Base-by-base conservation (phyloP, 1,140 invertebrate species). In the Eupeodes corollae region DNA sequence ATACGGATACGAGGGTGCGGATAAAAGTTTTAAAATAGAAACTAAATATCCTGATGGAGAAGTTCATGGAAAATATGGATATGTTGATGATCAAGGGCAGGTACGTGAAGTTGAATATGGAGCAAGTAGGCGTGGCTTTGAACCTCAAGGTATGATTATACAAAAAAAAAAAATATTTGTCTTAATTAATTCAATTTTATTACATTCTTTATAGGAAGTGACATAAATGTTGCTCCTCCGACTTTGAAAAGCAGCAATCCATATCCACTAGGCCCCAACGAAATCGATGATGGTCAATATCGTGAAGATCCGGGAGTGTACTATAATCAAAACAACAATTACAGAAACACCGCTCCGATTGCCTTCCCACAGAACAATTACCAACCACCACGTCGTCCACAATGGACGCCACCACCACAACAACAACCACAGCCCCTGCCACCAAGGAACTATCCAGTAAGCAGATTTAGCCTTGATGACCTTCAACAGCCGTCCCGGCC, bases 21-120 rank as follows among this genome's bases (percentile, higher is more conserved):
- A 92, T 59, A 89, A 89, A n/a, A 83, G 85, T 21, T 91, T 88
- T 73, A 92, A 92, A 68, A 90, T 92, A 48, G 89, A 94, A 66
- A 89, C 86, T 1, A 89, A 88, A 62, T 86, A 86, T 53, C 76
- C 83, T 0, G 83, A 77, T 18, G 86, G 87, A 0, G 85, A 88
- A 56, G 83, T 90, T 5, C 83, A 82, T 34, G 88, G 88, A 40
- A 67, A 68, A 48, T 68, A 67, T 39, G 64, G 64, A 21, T 91
- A 89, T 63, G 76, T 88, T 0, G 88, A 90, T 53, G 86, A 87
- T 53, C 72, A 13, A 86, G 88, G 13, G 78, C 77, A 55, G 61
- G 75, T 89, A 2, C 77, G 86, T 19, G 82, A 87, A 13, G 83
- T 92, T 13, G 87, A 92, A 59, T 92, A 92, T 63, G 87, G 87